Evolutionary conservation across 2,113 vertebrate genomes (phyloP).

Genomic region (Erythrocercus mccallii): DNA sequence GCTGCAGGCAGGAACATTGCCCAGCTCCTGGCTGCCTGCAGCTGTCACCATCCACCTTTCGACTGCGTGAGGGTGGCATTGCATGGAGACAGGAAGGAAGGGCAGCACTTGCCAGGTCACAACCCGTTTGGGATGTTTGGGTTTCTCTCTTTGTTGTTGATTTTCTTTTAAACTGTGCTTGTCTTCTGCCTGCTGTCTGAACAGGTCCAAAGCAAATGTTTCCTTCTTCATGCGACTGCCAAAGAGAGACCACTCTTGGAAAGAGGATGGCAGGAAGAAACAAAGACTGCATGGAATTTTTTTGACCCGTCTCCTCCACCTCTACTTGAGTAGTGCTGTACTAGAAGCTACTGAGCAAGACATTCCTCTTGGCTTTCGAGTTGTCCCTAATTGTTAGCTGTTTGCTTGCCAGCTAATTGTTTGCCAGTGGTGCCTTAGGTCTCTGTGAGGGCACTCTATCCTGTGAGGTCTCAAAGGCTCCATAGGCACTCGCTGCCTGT

Average conservation of each 20-base stretch:
- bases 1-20: neutral
- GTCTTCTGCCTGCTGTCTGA: constrained; percentile 1
- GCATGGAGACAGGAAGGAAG: neutral
- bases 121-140: neutral
- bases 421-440: neutral
- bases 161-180: constrained; percentile 22
- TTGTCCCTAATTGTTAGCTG: neutral
- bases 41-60: neutral
- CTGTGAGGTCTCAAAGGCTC: neutral
- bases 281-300: neutral
- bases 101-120: neutral
- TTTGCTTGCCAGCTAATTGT: no score
- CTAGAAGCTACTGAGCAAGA: neutral
- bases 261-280: constrained; percentile 20
- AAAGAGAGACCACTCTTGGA: constrained; percentile 28
- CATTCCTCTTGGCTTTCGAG: neutral
- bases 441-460: neutral
- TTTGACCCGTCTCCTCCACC: neutral
- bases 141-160: neutral
- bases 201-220: constrained; percentile 34
- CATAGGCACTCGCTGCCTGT: fast-evolving
- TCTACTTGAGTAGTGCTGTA: neutral
- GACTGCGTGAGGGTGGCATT: neutral
- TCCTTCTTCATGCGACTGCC: neutral
- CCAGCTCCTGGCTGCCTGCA: neutral